Conservation (phyloP, 1,140 invertebrate genomes). For the Papilio polytes region DNA sequence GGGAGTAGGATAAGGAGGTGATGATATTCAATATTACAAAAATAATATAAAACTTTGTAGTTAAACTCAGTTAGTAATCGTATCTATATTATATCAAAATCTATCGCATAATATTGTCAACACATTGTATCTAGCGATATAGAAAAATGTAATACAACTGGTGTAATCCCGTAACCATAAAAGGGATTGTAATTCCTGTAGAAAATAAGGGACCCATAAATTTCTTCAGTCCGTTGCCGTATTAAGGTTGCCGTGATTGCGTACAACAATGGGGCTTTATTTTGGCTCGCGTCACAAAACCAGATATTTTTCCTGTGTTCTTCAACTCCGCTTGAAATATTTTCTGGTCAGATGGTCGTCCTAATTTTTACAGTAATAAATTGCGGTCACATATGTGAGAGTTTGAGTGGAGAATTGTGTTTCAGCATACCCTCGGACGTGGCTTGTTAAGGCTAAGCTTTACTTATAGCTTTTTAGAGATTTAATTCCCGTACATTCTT, state of each 20-base stretch:
- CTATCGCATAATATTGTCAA: not conserved
- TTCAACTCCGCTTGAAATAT: slow-evolving; percentile 50
- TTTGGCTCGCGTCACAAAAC: slow-evolving; percentile 54
- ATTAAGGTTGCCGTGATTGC: slow-evolving; percentile 67
- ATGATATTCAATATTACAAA: too few relatives aligned
- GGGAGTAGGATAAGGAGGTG: too few relatives aligned
- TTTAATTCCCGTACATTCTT: not conserved
- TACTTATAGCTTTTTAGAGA: not conserved
- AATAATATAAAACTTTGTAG: too few relatives aligned
- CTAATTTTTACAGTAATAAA: slow-evolving; percentile 61
- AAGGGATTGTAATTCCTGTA: slow-evolving; percentile 46
- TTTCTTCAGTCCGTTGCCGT: slow-evolving; percentile 49
- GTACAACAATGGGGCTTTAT: slow-evolving; percentile 63
- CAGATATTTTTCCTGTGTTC: slow-evolving; percentile 25
- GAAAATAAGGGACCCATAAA: slow-evolving; percentile 56
- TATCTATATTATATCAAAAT: not conserved
- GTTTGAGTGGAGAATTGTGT: slow-evolving; percentile 41
- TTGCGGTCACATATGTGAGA: slow-evolving; percentile 57
- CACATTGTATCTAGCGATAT: not conserved
- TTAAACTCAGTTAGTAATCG: too few relatives aligned
- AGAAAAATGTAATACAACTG: slow-evolving; percentile 11
- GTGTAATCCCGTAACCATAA: slow-evolving; percentile 42
- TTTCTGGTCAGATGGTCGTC: slow-evolving; percentile 62
- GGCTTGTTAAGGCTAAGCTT: slow-evolving; percentile 12
- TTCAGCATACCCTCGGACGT: slow-evolving; percentile 20